A percentile compares a stretch with the other conserved stretches of the same genome.
Evolutionary conservation across 2,797 vertebrate genomes (phyloP).

Genomic region (Menidia menidia): DNA sequence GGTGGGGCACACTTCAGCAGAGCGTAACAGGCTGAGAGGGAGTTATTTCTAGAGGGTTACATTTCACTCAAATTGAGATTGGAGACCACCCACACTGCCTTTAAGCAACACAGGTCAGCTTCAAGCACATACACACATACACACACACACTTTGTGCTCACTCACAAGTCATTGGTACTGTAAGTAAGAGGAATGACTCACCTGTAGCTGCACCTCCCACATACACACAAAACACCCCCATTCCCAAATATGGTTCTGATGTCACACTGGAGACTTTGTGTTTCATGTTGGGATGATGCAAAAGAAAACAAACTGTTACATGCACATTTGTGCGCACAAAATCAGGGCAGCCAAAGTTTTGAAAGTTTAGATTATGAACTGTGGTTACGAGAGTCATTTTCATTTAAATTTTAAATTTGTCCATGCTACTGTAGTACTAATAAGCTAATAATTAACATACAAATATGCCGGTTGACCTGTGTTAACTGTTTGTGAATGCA

Average conservation of each 20-base stretch:
- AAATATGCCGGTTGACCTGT: background rate
- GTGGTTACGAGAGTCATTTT: too few species aligned
- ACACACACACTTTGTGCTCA: constrained; percentile 29
- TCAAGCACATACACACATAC: constrained; percentile 11
- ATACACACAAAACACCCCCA: constrained; percentile 61
- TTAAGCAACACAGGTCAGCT: constrained; percentile 77
- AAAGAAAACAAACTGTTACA: constrained; percentile 15
- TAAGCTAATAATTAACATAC: background rate
- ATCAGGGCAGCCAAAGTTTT: background rate
- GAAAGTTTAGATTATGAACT: too few species aligned
- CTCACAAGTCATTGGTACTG: constrained; percentile 49
- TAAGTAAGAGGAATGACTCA: constrained; percentile 75
- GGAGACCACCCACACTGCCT: constrained; percentile 79
- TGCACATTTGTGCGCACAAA: background rate
- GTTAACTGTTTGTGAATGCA: background rate
- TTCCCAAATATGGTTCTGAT: constrained; percentile 54
- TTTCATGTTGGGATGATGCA: constrained; percentile 26
- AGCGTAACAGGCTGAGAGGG: constrained; percentile 49
- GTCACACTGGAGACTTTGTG: constrained; percentile 37
- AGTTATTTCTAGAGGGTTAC: constrained; percentile 79
- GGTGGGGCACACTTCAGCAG: constrained; percentile 49
- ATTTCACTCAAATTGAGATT: constrained; percentile 73
- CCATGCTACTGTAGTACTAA: background rate
- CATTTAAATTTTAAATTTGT: too few species aligned
- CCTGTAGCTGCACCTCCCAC: constrained; percentile 69